phyloP scores from a whole-genome alignment of 2,888 invertebrate genomes.

The Biston stratarius region DNA sequence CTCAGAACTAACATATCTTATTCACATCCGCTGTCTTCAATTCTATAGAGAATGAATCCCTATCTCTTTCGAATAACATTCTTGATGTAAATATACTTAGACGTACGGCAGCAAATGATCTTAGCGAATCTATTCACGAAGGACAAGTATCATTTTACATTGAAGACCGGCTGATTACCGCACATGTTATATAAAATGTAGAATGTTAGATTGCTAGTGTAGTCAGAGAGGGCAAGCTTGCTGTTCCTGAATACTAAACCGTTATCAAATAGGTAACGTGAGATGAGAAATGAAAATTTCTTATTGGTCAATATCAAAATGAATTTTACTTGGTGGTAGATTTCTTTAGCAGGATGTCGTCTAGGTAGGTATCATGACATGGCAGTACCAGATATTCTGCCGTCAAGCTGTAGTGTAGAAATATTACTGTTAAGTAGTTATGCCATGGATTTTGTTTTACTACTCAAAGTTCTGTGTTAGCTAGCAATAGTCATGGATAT shows the following conservation, averaged over 20 bases:
- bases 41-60: slow-evolving; percentile 34
- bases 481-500: too few species aligned
- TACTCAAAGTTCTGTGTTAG: too few species aligned
- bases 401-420: too few species aligned
- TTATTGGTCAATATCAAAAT: too few species aligned
- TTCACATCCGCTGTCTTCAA: slow-evolving; percentile 22
- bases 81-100: slow-evolving; percentile 11
- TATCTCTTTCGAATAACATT: slow-evolving; percentile 36
- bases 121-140: slow-evolving; percentile 41
- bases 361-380: too few species aligned
- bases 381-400: too few species aligned
- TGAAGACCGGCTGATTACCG: slow-evolving; percentile 45
- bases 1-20: slow-evolving; percentile 33
- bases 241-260: neutral
- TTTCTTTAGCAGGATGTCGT: too few species aligned
- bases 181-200: slow-evolving; percentile 33
- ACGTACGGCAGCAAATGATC: slow-evolving; percentile 24
- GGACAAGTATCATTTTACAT: slow-evolving; percentile 48
- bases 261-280: neutral
- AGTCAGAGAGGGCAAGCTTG: slow-evolving; percentile 1
- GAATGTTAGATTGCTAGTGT: slow-evolving; percentile 21
- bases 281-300: neutral
- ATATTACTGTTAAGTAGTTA: too few species aligned
- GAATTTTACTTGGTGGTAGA: too few species aligned
- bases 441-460: too few species aligned